Conservation (phyloP, 2,797 vertebrate species). For the Etheostoma nigrum region DNA sequence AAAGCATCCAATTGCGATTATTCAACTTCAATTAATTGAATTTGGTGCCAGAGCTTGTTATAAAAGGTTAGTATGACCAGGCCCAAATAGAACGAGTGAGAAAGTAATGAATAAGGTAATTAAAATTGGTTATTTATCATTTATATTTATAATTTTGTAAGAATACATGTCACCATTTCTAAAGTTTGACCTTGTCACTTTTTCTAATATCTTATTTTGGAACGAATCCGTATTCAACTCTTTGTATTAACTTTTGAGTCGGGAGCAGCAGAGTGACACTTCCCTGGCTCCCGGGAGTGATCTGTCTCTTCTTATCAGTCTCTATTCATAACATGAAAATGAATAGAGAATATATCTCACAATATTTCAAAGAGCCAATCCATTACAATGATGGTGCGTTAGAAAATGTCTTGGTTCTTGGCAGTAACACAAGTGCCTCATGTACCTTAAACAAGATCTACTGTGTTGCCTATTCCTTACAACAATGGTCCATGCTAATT, state of each 20-base stretch:
- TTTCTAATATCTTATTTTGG: constrained; percentile 26
- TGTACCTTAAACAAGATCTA: constrained; percentile 1
- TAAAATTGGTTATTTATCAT: no score
- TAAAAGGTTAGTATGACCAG: not conserved
- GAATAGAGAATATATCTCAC: constrained; percentile 13
- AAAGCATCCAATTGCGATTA: not conserved
- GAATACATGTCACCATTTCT: not conserved
- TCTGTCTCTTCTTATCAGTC: constrained; percentile 38
- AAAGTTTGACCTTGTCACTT: constrained; percentile 14
- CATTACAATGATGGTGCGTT: constrained; percentile 10
- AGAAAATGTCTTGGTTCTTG: not conserved
- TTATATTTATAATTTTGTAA: not conserved
- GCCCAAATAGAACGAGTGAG: not conserved
- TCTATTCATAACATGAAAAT: constrained; percentile 56
- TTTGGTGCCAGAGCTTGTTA: not conserved
- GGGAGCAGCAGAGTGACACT: constrained; percentile 40
- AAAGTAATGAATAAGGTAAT: not conserved
- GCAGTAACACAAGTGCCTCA: not conserved
- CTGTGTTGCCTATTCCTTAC: not conserved
- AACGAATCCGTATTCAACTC: constrained; percentile 26
- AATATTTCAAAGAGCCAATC: constrained; percentile 14
- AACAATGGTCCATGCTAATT: not conserved
- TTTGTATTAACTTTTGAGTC: constrained; percentile 37
- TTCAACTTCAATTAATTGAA: not conserved
- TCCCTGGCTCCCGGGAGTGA: constrained; percentile 29